A percentile compares a stretch with the other conserved stretches of the same genome.
phyloP scores from a whole-genome alignment of 1,140 invertebrate genomes.

The Camponotus vicinus region DNA sequence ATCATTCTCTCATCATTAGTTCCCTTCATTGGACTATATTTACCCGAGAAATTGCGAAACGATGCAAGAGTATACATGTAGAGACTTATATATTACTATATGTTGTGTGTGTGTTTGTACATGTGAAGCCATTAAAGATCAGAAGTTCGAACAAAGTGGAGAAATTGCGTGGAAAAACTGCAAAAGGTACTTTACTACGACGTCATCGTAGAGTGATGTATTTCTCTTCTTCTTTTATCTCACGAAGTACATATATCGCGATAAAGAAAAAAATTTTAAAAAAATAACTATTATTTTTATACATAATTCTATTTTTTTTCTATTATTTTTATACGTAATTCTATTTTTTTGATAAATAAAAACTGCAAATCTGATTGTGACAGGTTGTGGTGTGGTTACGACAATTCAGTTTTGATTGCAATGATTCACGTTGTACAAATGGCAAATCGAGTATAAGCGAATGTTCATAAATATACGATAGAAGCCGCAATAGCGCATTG shows the following conservation, averaged over 20 bases:
- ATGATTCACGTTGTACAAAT: constrained; percentile 8
- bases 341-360: background rate
- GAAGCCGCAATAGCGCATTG: background rate
- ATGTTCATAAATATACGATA: constrained; percentile 24
- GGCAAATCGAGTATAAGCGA: background rate
- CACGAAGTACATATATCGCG: background rate
- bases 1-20: constrained; percentile 6
- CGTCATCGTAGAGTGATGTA: background rate
- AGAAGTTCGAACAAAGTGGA: background rate
- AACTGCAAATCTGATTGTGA: constrained; percentile 16
- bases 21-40: constrained; percentile 1
- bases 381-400: background rate
- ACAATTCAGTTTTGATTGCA: background rate
- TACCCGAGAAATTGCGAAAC: constrained; percentile 16
- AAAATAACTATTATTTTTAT: too few species aligned
- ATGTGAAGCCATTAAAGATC: background rate
- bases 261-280: background rate
- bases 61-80: constrained; percentile 5
- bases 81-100: background rate
- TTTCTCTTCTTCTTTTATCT: constrained; percentile 24
- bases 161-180: constrained; percentile 18
- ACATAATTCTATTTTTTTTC: too few species aligned
- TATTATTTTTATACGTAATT: background rate
- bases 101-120: too few species aligned
- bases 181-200: background rate